Evolutionary conservation across 2,797 vertebrate species (phyloP).

Genomic region (Crax fasciolata): DNA sequence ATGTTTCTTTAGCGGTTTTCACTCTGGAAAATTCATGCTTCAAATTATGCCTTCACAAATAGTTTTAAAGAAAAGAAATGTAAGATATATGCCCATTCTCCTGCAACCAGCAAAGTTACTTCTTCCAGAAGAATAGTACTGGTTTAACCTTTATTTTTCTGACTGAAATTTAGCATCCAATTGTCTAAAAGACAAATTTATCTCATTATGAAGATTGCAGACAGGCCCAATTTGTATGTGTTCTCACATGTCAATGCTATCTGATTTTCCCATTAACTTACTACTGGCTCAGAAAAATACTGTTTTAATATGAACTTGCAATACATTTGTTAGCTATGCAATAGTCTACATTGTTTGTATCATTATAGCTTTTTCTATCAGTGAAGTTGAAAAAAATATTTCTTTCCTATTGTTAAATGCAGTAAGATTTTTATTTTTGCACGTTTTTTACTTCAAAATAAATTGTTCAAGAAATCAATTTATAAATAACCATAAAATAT

Average conservation of each 20-base stretch:
- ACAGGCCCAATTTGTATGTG: neutral
- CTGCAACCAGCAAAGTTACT: neutral
- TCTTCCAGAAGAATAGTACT: neutral
- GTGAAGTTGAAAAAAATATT: neutral
- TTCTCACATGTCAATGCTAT: neutral
- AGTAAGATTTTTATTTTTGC: neutral
- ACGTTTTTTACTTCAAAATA: neutral
- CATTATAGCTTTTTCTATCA: neutral
- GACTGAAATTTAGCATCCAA: neutral
- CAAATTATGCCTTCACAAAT: neutral
- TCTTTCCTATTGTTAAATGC: neutral
- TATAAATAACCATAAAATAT: neutral
- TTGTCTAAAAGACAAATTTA: neutral
- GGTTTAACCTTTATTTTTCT: neutral
- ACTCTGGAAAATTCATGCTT: neutral
- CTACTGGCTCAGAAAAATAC: neutral
- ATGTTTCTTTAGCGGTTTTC: neutral
- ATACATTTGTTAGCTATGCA: neutral
- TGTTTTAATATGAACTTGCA: neutral
- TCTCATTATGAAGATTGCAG: neutral
- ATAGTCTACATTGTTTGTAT: neutral
- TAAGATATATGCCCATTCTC: neutral
- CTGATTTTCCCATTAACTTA: neutral
- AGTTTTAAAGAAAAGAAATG: neutral
- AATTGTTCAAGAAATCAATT: neutral